Conservation (phyloP, 2,113 vertebrate genomes). For the Suncus etruscus region DNA sequence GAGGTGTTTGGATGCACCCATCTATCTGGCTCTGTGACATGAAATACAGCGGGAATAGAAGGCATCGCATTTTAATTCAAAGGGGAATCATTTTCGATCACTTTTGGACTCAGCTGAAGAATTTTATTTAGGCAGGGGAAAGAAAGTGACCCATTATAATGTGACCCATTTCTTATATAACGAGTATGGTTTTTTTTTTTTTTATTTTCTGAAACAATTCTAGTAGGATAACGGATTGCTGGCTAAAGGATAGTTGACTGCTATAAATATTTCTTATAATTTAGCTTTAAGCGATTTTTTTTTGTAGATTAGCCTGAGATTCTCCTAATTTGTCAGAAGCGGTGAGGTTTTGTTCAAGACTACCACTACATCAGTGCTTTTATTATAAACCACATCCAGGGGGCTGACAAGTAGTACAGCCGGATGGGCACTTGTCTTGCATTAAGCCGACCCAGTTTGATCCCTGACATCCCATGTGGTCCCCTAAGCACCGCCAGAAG, state of each 20-base stretch:
- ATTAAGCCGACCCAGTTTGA: too few relatives aligned
- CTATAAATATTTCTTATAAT: not conserved
- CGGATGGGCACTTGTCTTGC: too few relatives aligned
- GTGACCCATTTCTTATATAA: constrained; percentile 77
- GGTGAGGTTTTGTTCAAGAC: not conserved
- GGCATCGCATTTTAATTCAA: constrained; percentile 4
- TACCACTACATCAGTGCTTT: not conserved
- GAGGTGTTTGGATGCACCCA: not conserved
- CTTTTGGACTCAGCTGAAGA: not conserved
- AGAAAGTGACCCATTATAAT: not conserved
- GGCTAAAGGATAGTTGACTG: not conserved
- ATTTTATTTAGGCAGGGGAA: constrained; percentile 1
- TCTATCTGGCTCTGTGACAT: not conserved
- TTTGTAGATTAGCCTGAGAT: not conserved
- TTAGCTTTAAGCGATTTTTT: not conserved
- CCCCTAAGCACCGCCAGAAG: too few relatives aligned
- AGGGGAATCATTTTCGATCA: constrained; percentile 19
- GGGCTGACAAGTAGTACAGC: too few relatives aligned
- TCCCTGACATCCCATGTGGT: too few relatives aligned
- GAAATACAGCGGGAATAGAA: not conserved
- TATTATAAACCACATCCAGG: not conserved
- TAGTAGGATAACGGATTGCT: constrained; percentile 18
- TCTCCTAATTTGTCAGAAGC: constrained; percentile 26
- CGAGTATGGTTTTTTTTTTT: not conserved
- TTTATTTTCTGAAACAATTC: not conserved